Conservation (phyloP, 2,113 vertebrate species). For the Calidris pugnax region DNA sequence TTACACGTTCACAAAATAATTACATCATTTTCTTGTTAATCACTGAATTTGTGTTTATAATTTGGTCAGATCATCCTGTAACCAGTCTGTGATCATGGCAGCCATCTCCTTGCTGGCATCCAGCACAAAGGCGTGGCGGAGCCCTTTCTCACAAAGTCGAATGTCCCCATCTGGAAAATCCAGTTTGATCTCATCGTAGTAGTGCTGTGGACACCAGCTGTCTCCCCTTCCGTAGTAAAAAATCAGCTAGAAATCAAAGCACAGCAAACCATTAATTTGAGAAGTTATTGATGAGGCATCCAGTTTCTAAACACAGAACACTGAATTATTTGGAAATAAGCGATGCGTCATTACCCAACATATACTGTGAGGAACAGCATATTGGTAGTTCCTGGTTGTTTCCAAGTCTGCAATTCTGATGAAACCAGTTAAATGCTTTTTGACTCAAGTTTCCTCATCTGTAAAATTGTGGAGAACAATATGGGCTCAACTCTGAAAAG, state of each 20-base stretch:
- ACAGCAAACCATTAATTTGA: not conserved
- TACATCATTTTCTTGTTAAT: not conserved
- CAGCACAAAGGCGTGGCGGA: conserved; percentile 88
- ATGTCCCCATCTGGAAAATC: conserved; percentile 89
- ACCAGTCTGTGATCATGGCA: conserved; percentile 82
- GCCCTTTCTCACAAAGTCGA: conserved; percentile 84
- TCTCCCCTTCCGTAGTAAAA: conserved; percentile 92
- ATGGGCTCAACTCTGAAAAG: not conserved
- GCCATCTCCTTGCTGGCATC: conserved; percentile 82
- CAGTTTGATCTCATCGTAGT: conserved; percentile 88
- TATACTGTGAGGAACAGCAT: not conserved
- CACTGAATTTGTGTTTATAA: conserved; percentile 34
- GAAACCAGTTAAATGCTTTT: not conserved
- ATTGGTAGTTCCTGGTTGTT: not conserved
- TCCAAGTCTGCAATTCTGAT: not conserved
- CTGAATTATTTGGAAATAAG: not conserved
- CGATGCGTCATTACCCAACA: not conserved
- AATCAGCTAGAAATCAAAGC: conserved; percentile 81
- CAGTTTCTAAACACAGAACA: not conserved
- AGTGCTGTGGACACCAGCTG: conserved; percentile 88
- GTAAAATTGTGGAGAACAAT: not conserved
- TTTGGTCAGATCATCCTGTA: conserved; percentile 73
- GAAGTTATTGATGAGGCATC: not conserved
- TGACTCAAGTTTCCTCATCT: not conserved
- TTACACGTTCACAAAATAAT: conserved; percentile 26